Evolutionary conservation across 2,797 vertebrate species (phyloP).

Genomic region (Microctenopoma steveboyesi): DNA sequence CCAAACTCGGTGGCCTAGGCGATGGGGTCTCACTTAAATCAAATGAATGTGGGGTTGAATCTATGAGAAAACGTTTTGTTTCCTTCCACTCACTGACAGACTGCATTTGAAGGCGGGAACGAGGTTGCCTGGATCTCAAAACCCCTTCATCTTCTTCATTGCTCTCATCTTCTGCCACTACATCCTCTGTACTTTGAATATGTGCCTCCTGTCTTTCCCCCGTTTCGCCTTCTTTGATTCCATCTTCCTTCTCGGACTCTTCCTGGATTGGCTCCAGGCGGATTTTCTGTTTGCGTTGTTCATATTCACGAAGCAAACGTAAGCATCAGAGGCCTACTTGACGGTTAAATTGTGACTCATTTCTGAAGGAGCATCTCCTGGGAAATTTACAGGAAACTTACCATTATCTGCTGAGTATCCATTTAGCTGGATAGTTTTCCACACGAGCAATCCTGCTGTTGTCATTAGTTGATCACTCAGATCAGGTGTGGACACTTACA

Average conservation of each 20-base stretch:
- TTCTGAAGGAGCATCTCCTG: background rate
- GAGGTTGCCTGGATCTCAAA: slow-evolving; percentile 25
- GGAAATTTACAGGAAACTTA: slow-evolving; percentile 38
- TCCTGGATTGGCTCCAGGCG: slow-evolving; percentile 66
- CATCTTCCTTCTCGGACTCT: slow-evolving; percentile 50
- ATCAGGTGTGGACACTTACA: slow-evolving; percentile 59
- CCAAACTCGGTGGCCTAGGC: background rate
- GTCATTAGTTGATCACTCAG: slow-evolving; percentile 40
- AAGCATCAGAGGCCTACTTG: background rate
- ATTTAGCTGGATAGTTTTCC: slow-evolving; percentile 29
- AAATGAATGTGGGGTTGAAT: background rate
- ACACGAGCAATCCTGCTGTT: background rate
- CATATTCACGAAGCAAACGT: background rate
- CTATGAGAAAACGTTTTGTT: background rate
- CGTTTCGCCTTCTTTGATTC: background rate
- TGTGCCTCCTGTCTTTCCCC: slow-evolving; percentile 4
- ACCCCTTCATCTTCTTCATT: slow-evolving; percentile 27
- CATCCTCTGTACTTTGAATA: slow-evolving; percentile 3
- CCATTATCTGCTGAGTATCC: slow-evolving; percentile 40
- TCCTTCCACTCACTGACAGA: slow-evolving; percentile 1
- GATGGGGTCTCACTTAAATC: background rate
- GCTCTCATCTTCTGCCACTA: background rate
- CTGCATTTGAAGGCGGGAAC: background rate
- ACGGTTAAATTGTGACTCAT: background rate
- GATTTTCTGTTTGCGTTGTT: slow-evolving; percentile 5